Base-by-base conservation (phyloP, 1,140 invertebrate species). In the Eriocheir sinensis region DNA sequence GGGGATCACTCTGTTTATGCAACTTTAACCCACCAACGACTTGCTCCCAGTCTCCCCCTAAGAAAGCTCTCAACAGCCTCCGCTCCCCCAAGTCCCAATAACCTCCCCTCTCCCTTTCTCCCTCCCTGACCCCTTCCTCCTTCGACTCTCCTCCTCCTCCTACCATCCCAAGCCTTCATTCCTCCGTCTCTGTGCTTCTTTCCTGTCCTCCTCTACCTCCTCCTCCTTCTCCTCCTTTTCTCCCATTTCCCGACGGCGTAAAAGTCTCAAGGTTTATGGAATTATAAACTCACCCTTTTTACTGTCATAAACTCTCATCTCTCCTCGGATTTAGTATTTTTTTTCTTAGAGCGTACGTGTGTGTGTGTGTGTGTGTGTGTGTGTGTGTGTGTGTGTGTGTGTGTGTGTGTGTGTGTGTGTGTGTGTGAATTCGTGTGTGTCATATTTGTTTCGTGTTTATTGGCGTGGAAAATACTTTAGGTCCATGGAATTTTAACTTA, bases 331-430 rank as follows among this genome's bases (percentile, higher is more conserved):
- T n/a, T n/a, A n/a, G n/a, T n/a, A n/a, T n/a, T n/a, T n/a, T n/a
- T n/a, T n/a, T n/a, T n/a, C n/a, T n/a, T n/a, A n/a, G 60, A n/a
- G 60, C n/a, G 60, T 72, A 4, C n/a, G 60, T 72, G 60, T 72
- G 60, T 72, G 60, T 72, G 60, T 72, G 60, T 72, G 60, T 27
- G 60, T 72, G 60, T 72, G 60, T 72, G 60, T 72, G 60, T n/a
- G 60, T 72, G 60, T 72, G 60, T 72, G 60, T 60, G 53, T 60
- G 8, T 60, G 53, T 60, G 53, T 27, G 53, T 60, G 53, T 60
- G 53, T 27, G 21, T 60, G 53, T 60, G 53, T 72, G 60, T 72
- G 60, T n/a, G 27, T n/a, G 60, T 72, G 60, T 72, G 60, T 72
- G 21, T 6, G 60, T 2, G 21, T 72, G 60, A 72, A n/a, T 72